Evolutionary conservation across 2,113 vertebrate species (phyloP).

Genomic region (Promerops cafer): DNA sequence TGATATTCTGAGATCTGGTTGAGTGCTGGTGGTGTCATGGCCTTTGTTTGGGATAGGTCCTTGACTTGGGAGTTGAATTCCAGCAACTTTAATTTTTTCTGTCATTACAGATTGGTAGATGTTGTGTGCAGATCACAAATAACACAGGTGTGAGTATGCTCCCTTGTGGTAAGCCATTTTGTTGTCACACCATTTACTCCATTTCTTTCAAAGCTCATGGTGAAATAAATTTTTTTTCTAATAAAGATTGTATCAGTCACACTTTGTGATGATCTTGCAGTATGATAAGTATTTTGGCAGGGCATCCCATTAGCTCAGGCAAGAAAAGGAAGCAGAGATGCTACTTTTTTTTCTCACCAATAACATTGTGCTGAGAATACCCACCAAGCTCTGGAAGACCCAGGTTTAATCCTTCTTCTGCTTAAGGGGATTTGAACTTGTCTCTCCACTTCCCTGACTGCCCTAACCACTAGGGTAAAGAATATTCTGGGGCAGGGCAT

Average conservation of each 20-base stretch:
- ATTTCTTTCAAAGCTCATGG: slow-evolving; percentile 17
- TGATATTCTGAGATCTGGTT: not conserved
- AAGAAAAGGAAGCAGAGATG: slow-evolving; percentile 21
- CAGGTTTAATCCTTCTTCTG: slow-evolving; percentile 8
- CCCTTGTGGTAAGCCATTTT: slow-evolving; percentile 65
- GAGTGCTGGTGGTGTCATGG: not conserved
- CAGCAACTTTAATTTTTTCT: not conserved
- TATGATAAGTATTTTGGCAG: slow-evolving; percentile 4
- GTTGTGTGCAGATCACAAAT: not conserved
- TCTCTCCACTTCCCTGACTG: slow-evolving; percentile 48
- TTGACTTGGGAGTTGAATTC: not conserved
- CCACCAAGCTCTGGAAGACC: not conserved
- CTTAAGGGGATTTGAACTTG: slow-evolving; percentile 57
- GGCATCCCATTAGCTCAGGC: not conserved
- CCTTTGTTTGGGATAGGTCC: not conserved
- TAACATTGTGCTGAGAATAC: not conserved
- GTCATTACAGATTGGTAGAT: not conserved
- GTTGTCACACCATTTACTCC: not conserved
- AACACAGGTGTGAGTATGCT: slow-evolving; percentile 63
- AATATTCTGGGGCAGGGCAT: slow-evolving; percentile 52
- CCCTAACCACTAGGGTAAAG: slow-evolving; percentile 32
- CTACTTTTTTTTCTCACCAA: slow-evolving; percentile 37
- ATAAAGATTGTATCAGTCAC: slow-evolving; percentile 52
- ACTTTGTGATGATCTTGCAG: slow-evolving; percentile 19
- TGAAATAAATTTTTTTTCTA: slow-evolving; percentile 52